Base-by-base conservation (phyloP, 2,113 vertebrate species). In the Cottus gobio region DNA sequence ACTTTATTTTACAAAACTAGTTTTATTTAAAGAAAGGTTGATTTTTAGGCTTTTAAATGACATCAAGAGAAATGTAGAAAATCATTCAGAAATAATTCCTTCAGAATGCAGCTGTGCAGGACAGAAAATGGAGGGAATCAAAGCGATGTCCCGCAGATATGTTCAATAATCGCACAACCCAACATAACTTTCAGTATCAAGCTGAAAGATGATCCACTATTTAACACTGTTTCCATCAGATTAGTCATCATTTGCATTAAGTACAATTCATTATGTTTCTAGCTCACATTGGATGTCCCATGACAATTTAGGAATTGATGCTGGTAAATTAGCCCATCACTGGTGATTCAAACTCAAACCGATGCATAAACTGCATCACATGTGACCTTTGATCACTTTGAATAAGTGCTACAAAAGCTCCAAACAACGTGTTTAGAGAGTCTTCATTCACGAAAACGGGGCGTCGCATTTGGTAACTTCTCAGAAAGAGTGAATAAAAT, bases 401-500 rank as follows among this genome's bases (percentile, higher is more conserved):
- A 34, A 42, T 4, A 28, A 67, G 9, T 30, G 52, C 57, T 56
- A n/a, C n/a, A 24, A 18, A 39, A 31, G 13, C 2, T 36, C 36
- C 42, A 5, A 56, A 56, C 39, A 22, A n/a, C 67, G 63, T 18
- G 12, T 20, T 3, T 3, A 61, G 54, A 61, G 54, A n/a, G 31
- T 50, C 3, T 2, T 15, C 3, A 30, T 15, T 39, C 52, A 56
- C 10, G 5, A 48, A 37, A 12, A 1, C 4, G 7, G 12, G 2
- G 18, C 0, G 0, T 3, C 24, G 48, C 34, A 18, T 48, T 60
- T 20, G 30, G 11, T 24, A 5, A 57, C 42, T 12, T 46, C 69
- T 98, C 95, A 99, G 93, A 98, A 99, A 56, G 97, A 97, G 95
- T 99, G 97, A 92, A 99, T 98, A 75, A 99, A 99, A 83, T 93